Conservation (phyloP, 2,888 invertebrate genomes). For the Sminthurides aquaticus region DNA sequence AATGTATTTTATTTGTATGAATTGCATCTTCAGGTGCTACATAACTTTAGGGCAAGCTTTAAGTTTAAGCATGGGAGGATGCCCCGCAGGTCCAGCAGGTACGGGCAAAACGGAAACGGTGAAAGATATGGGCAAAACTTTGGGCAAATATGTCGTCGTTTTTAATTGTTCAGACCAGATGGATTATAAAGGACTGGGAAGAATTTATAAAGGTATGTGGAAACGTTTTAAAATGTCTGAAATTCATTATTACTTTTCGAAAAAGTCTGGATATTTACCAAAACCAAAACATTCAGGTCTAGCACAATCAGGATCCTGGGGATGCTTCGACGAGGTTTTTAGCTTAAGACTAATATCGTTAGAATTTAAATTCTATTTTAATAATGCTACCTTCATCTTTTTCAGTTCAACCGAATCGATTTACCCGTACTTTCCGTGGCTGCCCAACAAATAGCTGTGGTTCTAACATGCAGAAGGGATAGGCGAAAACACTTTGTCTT, state of each 20-base stretch:
- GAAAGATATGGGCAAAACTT: conserved; percentile 95
- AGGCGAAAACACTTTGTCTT: conserved; percentile 83
- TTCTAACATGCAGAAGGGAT: conserved; percentile 81
- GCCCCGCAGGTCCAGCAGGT: conserved; percentile 85
- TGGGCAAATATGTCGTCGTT: conserved; percentile 84
- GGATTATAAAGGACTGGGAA: conserved; percentile 91
- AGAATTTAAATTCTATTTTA: not conserved
- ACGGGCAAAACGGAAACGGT: conserved; percentile 97
- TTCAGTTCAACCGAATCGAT: conserved; percentile 44
- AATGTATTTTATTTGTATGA: too few species aligned
- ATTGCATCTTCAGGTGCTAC: conserved; percentile 66
- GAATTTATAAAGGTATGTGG: conserved; percentile 74
- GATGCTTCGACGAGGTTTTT: conserved; percentile 97
- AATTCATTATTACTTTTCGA: not conserved
- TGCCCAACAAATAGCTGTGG: conserved; percentile 92
- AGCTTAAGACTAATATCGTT: not conserved
- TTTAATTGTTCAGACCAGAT: conserved; percentile 98
- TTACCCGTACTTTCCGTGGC: conserved; percentile 75
- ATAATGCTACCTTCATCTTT: not conserved
- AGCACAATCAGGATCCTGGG: conserved; percentile 94
- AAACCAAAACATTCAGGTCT: conserved; percentile 59
- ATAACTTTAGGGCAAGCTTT: conserved; percentile 93
- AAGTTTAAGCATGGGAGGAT: conserved; percentile 92
- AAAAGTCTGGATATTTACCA: too few species aligned
- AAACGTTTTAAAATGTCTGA: not conserved